Evolutionary conservation across 2,113 vertebrate genomes (phyloP), one percentile per base, ranked within the genome.

Genomic region (Platanista minor): DNA sequence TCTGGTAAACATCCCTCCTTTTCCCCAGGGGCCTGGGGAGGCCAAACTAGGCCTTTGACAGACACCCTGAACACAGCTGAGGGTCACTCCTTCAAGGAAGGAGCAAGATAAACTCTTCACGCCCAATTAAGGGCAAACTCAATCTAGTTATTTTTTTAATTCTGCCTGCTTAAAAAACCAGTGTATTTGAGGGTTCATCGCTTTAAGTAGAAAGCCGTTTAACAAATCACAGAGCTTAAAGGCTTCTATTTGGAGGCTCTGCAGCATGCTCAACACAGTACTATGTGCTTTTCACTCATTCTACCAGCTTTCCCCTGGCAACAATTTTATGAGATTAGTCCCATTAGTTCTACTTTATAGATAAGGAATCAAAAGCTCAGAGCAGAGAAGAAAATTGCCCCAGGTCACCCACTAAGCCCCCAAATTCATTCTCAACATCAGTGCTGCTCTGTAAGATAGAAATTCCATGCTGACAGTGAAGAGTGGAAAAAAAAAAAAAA

Each of bases 311-410:
- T 87, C 21, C 39, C 46, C 29, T 75, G 52, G 21, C 31, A 61
- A 57, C 66, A 43, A 59, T 62, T 11, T 46, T 57, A 5, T 25
- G 15, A 87, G 72, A 31, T 72, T 25, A 89, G 33, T 5, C 33
- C 25, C 78, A 46, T 78, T 74, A 49, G 59, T 71, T 93, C 64
- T 15, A 27, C 13, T 54, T 90, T 33, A 18, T 3, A 54, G 33
- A 62, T 52, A 77, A 90, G 86, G 21, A 66, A 75, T 54, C 41
- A 49, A 81, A 74, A 94, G 59, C 33, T 88, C 31, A 41, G 54
- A 75, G 39, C 39, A 18, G 3, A 64, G 59, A 67, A 36, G 57
- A 49, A 41, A 43, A 54, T 4, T 18, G 7, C 23, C 71, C 18
- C 14, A 20, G 21, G 33, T 81, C 41, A 39, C 29, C 8, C 75